phyloP scores from a whole-genome alignment of 1,140 invertebrate genomes.

The Chymomyza costata region DNA sequence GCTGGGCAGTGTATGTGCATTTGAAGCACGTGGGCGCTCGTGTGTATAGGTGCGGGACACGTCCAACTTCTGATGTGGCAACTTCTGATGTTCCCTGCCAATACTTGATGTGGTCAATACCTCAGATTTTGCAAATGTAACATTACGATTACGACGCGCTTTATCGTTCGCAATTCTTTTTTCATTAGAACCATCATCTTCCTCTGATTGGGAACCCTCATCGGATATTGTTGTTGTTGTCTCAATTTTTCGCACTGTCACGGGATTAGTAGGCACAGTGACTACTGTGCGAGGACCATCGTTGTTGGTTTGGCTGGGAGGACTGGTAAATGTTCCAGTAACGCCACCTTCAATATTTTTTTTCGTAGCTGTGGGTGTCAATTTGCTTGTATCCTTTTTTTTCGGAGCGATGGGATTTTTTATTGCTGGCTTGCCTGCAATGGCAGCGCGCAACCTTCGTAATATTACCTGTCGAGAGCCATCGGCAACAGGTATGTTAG shows the following conservation, averaged over 20 bases:
- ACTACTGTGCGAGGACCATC: constrained; percentile 35
- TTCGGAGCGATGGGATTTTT: no score
- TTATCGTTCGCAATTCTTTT: constrained; percentile 8
- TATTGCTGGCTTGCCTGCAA: no score
- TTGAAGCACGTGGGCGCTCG: constrained; percentile 27
- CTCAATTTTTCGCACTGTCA: constrained; percentile 21
- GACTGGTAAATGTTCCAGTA: constrained; percentile 14
- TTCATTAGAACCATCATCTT: no score
- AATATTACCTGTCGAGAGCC: constrained; percentile 28
- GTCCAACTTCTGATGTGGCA: constrained; percentile 6
- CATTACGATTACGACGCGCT: constrained; percentile 24
- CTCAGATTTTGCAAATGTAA: constrained; percentile 52
- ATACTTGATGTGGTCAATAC: constrained; percentile 60
- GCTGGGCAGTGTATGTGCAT: constrained; percentile 8
- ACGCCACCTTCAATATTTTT: constrained; percentile 1
- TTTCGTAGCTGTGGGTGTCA: constrained; percentile 22
- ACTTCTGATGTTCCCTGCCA: constrained; percentile 31
- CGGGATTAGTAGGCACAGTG: constrained; percentile 17
- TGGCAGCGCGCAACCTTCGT: constrained; percentile 37
- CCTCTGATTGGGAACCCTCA: constrained; percentile 56
- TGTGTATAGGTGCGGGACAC: constrained; percentile 41
- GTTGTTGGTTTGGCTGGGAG: constrained; percentile 10
- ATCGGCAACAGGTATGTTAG: constrained; percentile 32
- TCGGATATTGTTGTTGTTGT: constrained; percentile 57
- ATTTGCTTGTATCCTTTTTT: no score